Percentiles rank a stretch among this genome's conserved stretches.
phyloP scores from a whole-genome alignment of 2,113 vertebrate genomes.

The Heloderma charlesbogerti region DNA sequence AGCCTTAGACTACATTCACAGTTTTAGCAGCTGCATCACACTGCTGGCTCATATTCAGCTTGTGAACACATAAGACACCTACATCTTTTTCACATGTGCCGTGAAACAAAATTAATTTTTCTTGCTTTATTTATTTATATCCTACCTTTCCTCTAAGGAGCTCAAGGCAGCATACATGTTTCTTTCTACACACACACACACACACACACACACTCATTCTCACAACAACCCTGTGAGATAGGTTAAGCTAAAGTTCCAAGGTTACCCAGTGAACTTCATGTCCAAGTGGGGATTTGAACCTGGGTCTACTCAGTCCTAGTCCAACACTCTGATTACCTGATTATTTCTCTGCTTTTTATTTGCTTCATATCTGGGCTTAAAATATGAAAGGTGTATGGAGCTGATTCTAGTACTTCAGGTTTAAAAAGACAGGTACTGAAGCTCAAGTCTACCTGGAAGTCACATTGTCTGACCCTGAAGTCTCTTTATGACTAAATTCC shows the following conservation, averaged over 20 bases:
- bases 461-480: neutral
- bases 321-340: neutral
- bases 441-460: too few relatives aligned
- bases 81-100: too few relatives aligned
- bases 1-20: too few relatives aligned
- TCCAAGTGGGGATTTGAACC: neutral
- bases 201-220: neutral
- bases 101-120: too few relatives aligned
- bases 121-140: too few relatives aligned
- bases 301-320: neutral
- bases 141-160: too few relatives aligned
- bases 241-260: neutral
- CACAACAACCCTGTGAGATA: neutral
- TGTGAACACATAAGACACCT: too few relatives aligned
- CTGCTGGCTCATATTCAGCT: too few relatives aligned
- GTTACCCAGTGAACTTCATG: neutral
- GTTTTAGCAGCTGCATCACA: too few relatives aligned
- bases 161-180: neutral
- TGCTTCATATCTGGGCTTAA: neutral
- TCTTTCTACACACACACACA: neutral
- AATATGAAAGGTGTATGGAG: neutral
- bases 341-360: neutral
- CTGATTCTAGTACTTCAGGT: neutral
- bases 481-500: too few relatives aligned
- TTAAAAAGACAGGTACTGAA: neutral